A percentile compares a stretch with the other conserved stretches of the same genome.
These are phyloP conservation scores for Peromyscus polionotus DNA, from an alignment of 2,113 vertebrate species.

Conservation along the genomic window DNA sequence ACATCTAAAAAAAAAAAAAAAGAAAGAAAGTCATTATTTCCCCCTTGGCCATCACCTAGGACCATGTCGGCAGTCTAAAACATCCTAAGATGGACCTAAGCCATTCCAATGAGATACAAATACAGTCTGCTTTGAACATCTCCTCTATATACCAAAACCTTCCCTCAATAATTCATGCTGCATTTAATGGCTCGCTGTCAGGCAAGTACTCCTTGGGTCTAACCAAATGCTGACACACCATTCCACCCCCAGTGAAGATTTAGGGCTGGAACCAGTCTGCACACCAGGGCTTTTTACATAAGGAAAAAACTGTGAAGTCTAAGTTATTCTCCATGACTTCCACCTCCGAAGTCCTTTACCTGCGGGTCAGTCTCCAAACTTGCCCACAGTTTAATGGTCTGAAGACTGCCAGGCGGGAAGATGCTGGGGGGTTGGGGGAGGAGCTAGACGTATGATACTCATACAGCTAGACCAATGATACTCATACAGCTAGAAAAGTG, in stretches of 20 bases:
- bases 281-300: neutral
- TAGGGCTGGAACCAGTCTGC: neutral
- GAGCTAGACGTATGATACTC: neutral
- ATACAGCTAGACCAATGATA: neutral
- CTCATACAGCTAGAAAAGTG: neutral
- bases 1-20: too few relatives aligned
- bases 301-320: constrained; percentile 6
- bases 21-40: neutral
- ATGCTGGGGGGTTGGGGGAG: neutral
- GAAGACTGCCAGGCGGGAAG: neutral
- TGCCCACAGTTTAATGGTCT: neutral
- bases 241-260: neutral
- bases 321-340: neutral
- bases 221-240: neutral
- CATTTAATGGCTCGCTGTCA: neutral
- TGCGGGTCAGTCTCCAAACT: constrained; percentile 1
- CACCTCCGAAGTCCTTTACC: constrained; percentile 19
- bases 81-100: neutral
- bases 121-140: neutral
- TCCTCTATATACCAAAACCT: neutral
- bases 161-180: neutral
- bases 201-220: neutral
- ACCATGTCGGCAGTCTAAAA: neutral
- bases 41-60: neutral
- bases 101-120: neutral